Evolutionary conservation across 2,888 invertebrate genomes (phyloP).

Genomic region (Limnephilus marmoratus): DNA sequence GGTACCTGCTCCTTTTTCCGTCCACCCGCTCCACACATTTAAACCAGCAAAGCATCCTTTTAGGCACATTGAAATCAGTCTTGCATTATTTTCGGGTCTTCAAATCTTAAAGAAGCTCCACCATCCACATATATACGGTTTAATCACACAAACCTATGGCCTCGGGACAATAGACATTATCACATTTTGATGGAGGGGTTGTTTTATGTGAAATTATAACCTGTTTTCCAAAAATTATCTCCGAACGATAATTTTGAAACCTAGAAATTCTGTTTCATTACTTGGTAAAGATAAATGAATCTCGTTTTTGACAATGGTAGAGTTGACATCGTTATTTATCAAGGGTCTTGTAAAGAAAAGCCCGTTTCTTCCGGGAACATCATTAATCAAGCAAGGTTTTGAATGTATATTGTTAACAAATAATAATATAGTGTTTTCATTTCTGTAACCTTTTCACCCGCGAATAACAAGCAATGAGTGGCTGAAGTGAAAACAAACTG

Average conservation of each 20-base stretch:
- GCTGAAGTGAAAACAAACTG: not conserved
- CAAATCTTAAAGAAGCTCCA: too few species aligned
- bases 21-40: too few species aligned
- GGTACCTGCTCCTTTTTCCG: too few species aligned
- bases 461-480: not conserved
- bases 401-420: not conserved
- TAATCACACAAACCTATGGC: too few species aligned
- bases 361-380: not conserved
- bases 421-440: not conserved
- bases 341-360: not conserved
- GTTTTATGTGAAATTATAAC: too few species aligned
- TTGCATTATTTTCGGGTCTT: too few species aligned
- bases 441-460: not conserved
- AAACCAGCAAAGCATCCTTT: too few species aligned
- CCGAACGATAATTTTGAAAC: not conserved
- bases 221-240: not conserved
- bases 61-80: too few species aligned
- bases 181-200: too few species aligned
- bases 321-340: not conserved
- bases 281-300: not conserved
- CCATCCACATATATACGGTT: too few species aligned
- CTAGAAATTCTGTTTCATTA: not conserved
- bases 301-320: not conserved
- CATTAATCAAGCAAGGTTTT: not conserved
- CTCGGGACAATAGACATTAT: too few species aligned